Evolutionary conservation across 2,113 vertebrate genomes (phyloP).

Genomic region (Scopus umbretta): DNA sequence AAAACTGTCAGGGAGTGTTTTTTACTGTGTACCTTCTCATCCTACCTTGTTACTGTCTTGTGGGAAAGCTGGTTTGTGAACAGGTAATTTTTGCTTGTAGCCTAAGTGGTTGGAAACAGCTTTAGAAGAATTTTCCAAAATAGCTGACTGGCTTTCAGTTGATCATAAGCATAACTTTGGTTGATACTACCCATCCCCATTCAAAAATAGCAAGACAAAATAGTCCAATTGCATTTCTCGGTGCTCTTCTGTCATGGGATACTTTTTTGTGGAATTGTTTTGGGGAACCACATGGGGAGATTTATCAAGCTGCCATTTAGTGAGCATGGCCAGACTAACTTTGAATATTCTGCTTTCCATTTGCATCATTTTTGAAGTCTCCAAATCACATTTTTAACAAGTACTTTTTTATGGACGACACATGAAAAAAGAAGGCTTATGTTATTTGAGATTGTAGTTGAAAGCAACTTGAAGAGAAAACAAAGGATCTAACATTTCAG

Average conservation of each 20-base stretch:
- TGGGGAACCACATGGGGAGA: not conserved
- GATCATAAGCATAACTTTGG: not conserved
- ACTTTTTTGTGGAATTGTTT: not conserved
- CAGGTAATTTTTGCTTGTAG: not conserved
- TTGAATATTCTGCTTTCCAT: not conserved
- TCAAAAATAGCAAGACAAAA: not conserved
- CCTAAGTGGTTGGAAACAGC: not conserved
- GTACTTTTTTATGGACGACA: not conserved
- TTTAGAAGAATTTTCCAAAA: not conserved
- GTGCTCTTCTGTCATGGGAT: not conserved
- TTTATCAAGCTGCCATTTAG: not conserved
- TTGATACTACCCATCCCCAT: not conserved
- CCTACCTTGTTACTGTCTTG: not conserved
- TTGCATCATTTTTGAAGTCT: not conserved
- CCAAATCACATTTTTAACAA: not conserved
- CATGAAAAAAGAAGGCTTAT: not conserved
- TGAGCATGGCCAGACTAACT: not conserved
- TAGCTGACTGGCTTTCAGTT: not conserved
- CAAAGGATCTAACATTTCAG: not conserved
- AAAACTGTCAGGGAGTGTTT: not conserved
- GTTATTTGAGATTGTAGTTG: not conserved
- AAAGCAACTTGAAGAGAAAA: not conserved
- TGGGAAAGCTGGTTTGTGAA: not conserved
- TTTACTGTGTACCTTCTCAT: not conserved
- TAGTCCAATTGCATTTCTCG: not conserved